Evolutionary conservation across 2,797 vertebrate genomes (phyloP).

Genomic region (Atherinosoma microstoma): DNA sequence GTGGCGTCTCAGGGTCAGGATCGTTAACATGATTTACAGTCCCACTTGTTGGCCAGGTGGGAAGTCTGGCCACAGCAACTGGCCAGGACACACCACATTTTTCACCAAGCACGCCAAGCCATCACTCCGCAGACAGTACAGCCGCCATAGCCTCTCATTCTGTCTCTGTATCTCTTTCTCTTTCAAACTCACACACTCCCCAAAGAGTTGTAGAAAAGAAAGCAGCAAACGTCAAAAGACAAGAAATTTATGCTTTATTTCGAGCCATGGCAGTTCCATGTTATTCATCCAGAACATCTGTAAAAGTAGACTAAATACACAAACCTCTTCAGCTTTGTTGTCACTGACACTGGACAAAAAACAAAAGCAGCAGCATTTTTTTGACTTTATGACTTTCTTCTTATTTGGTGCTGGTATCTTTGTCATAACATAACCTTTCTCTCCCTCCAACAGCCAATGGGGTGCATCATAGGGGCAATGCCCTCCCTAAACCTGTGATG

Average conservation of each 20-base stretch:
- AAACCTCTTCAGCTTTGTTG: conserved; percentile 19
- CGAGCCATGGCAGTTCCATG: conserved; percentile 27
- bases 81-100: conserved; percentile 68
- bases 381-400: conserved; percentile 27
- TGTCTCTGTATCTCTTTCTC: conserved; percentile 28
- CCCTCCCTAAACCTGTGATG: conserved; percentile 62
- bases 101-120: conserved; percentile 50
- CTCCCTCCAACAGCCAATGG: conserved; percentile 72
- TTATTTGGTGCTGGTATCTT: conserved; percentile 36
- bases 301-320: conserved; percentile 29
- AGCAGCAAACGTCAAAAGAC: conserved; percentile 28
- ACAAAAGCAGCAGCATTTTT: neutral
- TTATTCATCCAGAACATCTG: conserved; percentile 45
- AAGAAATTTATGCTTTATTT: conserved; percentile 17
- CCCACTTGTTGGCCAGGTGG: conserved; percentile 43
- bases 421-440: conserved; percentile 68
- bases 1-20: conserved; percentile 50
- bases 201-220: conserved; percentile 20
- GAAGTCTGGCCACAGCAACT: conserved; percentile 57
- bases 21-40: conserved; percentile 72
- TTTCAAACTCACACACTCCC: conserved; percentile 35
- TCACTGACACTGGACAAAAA: conserved; percentile 3
- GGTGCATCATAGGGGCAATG: conserved; percentile 69
- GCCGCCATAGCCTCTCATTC: conserved; percentile 33
- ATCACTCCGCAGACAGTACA: conserved; percentile 47